Evolutionary conservation across 2,797 vertebrate species (phyloP), one percentile per base, ranked within the genome.

Genomic region (Poecile montanus): DNA sequence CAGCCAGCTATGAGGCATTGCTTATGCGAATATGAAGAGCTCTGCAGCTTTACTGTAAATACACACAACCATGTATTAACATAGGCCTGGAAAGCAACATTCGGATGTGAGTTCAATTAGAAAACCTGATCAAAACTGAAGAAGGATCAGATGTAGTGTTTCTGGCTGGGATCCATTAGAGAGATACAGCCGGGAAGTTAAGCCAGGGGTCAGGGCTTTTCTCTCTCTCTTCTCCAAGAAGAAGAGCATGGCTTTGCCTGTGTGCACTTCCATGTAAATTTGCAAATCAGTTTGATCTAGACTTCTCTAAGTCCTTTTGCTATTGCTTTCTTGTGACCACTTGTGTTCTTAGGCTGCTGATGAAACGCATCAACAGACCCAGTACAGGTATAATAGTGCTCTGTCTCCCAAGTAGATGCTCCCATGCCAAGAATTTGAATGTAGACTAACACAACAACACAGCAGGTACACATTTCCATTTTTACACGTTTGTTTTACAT

Each of bases 1-100:
- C 97, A 97, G 96, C 93, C 91, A 95, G 95, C 92, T 96, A 96
- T 93, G 94, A 97, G 93, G 95, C 97, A 97, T 97, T 79, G 83
- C 95, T 98, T 90, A 96, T 96, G 96, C 61, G 93, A 96, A 96
- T 95, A 95, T 67, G 90, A 94, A 93, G 88, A 94, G 86, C 75
- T 75, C 91, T 73, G 84, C 65, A 93, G 89, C 82, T 93, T 94
- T 87, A 89, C 60, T 95, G 89, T 71, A 94, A 92, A 93, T 71
- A 88, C 67, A 73, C 70, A 91, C 15, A 53, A 65, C 67, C 10
- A 6, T 62, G 76, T 67, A 88, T 96, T 95, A 93, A 45, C 48
- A 86, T 34, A 68, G 93, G 44, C 34, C 83, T 78, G 74, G 83
- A 87, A 86, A 88, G 60, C 68, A 81, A 71, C 57, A 76, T 91